Base-by-base conservation (phyloP, 2,797 vertebrate genomes). In the Euthynnus affinis region DNA sequence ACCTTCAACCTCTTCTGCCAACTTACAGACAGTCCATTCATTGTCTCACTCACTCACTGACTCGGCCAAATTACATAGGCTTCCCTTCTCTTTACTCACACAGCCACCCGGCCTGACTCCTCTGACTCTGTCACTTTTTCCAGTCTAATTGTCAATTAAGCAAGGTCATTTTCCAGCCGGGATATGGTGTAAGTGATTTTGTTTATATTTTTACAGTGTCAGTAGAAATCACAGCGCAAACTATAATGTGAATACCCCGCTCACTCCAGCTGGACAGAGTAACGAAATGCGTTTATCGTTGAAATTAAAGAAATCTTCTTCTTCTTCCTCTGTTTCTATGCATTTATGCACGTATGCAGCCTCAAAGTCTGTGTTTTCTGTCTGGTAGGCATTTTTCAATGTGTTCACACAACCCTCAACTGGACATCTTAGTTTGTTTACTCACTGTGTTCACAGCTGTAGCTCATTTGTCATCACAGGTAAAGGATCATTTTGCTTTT, bases 161-260 rank as follows among this genome's bases (percentile, higher is more conserved):
- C 68, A 32, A n/a, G 68, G 67, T 76, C 71, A 52, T 65, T 69
- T 51, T 91, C 78, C 80, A 88, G 85, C 71, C 76, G 84, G 80
- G 84, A 78, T 76, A 73, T n/a, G 37, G 57, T 34, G n/a, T 62
- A n/a, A 81, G 57, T 65, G 77, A 88, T 80, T 81, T 58, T 85
- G 73, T 88, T 90, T 82, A 83, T 87, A 76, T 87, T 91, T 81
- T 82, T 78, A 29, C 63, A 75, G 76, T 73, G 80, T 89, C 85
- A 76, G 61, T 57, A 66, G 37, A 76, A 84, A 74, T 82, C 49
- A 75, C 57, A 78, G 60, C 46, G 57, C 44, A n/a, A 22, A 66
- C 80, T 78, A 63, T 74, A 72, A 55, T 25, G 66, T 72, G 51
- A 79, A 83, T 22, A 42, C 32, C 27, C 40, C 56, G 25, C 40